Conservation (phyloP, 2,797 vertebrate genomes). For the Darevskia nairensis region DNA sequence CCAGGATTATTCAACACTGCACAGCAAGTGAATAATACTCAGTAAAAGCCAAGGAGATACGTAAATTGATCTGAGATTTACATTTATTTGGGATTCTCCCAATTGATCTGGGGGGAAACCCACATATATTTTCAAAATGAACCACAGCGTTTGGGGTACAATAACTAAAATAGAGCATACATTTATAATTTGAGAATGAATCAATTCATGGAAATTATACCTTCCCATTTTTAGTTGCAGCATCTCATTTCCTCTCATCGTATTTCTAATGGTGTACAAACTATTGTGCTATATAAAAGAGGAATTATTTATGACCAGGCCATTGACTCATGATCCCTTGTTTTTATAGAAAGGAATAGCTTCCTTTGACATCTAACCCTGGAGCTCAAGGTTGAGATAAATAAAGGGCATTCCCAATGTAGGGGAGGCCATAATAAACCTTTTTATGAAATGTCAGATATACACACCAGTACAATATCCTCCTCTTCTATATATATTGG, state of each 20-base stretch:
- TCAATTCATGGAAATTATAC: constrained; percentile 1
- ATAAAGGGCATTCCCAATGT: constrained; percentile 49
- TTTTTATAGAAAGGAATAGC: constrained; percentile 33
- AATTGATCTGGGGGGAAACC: constrained; percentile 56
- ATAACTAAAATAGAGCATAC: constrained; percentile 32
- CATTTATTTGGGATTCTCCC: constrained; percentile 74
- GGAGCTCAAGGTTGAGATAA: constrained; percentile 44
- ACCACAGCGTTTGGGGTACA: constrained; percentile 51
- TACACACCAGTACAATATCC: constrained; percentile 21
- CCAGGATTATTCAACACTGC: constrained; percentile 71
- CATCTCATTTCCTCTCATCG: constrained; percentile 47
- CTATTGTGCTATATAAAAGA: constrained; percentile 17
- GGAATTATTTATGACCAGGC: constrained; percentile 31
- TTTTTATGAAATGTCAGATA: constrained; percentile 51
- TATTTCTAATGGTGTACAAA: constrained; percentile 29
- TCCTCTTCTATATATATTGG: constrained; percentile 12
- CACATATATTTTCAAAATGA: constrained; percentile 65
- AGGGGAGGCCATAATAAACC: constrained; percentile 34
- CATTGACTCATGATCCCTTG: not conserved
- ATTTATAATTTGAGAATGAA: constrained; percentile 49
- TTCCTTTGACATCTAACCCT: constrained; percentile 38
- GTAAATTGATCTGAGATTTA: constrained; percentile 69
- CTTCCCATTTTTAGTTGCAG: constrained; percentile 33
- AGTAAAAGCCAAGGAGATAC: constrained; percentile 73
- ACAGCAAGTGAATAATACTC: constrained; percentile 71